These are phyloP conservation scores for Trilocha varians DNA, from an alignment of 2,888 invertebrate species.

Conservation along the genomic window DNA sequence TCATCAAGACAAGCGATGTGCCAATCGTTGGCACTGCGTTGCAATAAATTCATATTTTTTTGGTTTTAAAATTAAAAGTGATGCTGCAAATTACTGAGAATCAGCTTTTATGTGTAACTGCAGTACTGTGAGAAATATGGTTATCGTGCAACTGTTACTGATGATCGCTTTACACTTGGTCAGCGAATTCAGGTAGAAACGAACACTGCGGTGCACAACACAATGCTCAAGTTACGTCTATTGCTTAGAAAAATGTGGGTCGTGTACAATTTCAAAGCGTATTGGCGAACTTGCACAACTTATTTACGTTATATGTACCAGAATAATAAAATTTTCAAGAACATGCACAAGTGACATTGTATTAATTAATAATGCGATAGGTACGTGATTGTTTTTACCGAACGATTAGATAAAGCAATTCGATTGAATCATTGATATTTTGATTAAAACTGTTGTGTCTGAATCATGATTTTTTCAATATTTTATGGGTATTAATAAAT, in stretches of 20 bases:
- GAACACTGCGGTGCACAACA: slow-evolving; percentile 28
- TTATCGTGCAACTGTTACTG: neutral
- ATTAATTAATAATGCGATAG: slow-evolving; percentile 4
- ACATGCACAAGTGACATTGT: slow-evolving; percentile 2
- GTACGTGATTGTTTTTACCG: slow-evolving; percentile 6
- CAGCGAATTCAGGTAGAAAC: slow-evolving; percentile 1
- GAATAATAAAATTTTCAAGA: slow-evolving; percentile 23
- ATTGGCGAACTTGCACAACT: slow-evolving; percentile 43
- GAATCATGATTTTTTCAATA: slow-evolving; percentile 5
- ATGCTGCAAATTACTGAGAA: neutral
- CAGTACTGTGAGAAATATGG: neutral
- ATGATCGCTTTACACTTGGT: neutral
- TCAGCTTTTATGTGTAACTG: neutral
- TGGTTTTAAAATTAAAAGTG: no score
- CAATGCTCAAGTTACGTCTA: slow-evolving; percentile 48
- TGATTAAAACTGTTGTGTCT: slow-evolving; percentile 2
- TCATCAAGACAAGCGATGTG: neutral
- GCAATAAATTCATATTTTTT: no score
- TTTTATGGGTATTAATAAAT: neutral
- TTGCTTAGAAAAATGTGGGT: slow-evolving; percentile 59
- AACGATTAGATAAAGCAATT: slow-evolving; percentile 26
- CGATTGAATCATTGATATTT: slow-evolving; percentile 19
- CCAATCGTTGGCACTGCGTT: neutral
- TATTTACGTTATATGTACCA: slow-evolving; percentile 23
- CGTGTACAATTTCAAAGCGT: slow-evolving; percentile 57